Percentiles rank a stretch among this genome's conserved stretches.
These are phyloP conservation scores for Eremobia ochroleuca DNA, from an alignment of 2,888 invertebrate genomes.

Conservation along the genomic window DNA sequence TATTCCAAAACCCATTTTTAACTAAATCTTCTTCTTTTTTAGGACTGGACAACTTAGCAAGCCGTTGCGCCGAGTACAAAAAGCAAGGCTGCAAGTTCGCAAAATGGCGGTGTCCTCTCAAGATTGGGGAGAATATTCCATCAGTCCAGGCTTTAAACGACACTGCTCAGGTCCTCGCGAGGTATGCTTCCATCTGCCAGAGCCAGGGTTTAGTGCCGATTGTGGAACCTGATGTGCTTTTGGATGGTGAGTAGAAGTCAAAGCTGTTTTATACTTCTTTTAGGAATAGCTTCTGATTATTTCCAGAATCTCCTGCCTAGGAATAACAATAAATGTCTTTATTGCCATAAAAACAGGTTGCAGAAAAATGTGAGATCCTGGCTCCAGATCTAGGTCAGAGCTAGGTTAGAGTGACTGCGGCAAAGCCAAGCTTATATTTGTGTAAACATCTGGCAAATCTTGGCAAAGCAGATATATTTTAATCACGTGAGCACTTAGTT, in stretches of 20 bases:
- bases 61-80: constrained; percentile 98
- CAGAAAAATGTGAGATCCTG: no score
- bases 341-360: no score
- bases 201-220: constrained; percentile 98
- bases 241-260: constrained; percentile 93
- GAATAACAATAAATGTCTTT: no score
- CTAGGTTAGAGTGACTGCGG: not conserved
- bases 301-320: not conserved
- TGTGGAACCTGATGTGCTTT: constrained; percentile 99
- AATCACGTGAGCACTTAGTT: not conserved
- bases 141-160: constrained; percentile 96
- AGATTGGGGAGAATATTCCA: constrained; percentile 96
- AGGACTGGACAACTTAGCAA: constrained; percentile 97
- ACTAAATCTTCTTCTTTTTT: constrained; percentile 2
- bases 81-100: constrained; percentile 98
- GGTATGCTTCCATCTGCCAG: constrained; percentile 98
- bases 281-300: not conserved
- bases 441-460: not conserved
- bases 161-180: constrained; percentile 98
- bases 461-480: not conserved
- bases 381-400: no score
- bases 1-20: not conserved
- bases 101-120: constrained; percentile 98
- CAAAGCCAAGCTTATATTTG: not conserved
- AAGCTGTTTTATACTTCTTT: not conserved